These are phyloP conservation scores for Synergus laeviventris DNA, from an alignment of 2,888 invertebrate genomes.

Conservation along the genomic window DNA sequence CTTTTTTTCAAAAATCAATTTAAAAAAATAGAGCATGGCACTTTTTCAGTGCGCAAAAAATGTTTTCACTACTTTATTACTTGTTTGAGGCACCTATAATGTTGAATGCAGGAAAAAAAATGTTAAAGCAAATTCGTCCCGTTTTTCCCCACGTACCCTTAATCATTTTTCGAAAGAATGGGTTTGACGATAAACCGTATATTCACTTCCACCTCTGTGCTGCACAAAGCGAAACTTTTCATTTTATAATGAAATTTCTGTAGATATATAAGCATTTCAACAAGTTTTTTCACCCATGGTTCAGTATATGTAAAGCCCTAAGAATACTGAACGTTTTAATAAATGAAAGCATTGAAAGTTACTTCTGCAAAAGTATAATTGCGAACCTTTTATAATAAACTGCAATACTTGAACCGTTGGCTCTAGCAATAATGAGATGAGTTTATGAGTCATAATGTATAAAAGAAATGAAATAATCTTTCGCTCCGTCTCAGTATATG, in stretches of 20 bases:
- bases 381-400: conserved; percentile 4
- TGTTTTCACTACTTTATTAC: too few species aligned
- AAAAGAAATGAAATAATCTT: conserved; percentile 35
- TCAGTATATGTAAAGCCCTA: background rate
- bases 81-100: too few species aligned
- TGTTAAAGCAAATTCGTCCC: too few species aligned
- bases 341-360: background rate
- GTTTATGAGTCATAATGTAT: conserved; percentile 15
- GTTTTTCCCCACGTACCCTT: too few species aligned
- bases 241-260: background rate
- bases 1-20: too few species aligned
- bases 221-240: background rate
- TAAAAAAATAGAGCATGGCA: too few species aligned
- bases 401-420: background rate
- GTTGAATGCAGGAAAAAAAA: too few species aligned
- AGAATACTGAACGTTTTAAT: background rate
- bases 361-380: background rate
- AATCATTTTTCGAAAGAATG: background rate
- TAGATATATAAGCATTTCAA: background rate
- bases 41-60: too few species aligned
- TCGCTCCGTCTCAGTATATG: conserved; percentile 16
- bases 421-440: conserved; percentile 13
- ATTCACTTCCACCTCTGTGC: too few species aligned
- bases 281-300: background rate
- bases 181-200: too few species aligned